phyloP scores from a whole-genome alignment of 2,888 invertebrate genomes.

The Lutraria lutraria region DNA sequence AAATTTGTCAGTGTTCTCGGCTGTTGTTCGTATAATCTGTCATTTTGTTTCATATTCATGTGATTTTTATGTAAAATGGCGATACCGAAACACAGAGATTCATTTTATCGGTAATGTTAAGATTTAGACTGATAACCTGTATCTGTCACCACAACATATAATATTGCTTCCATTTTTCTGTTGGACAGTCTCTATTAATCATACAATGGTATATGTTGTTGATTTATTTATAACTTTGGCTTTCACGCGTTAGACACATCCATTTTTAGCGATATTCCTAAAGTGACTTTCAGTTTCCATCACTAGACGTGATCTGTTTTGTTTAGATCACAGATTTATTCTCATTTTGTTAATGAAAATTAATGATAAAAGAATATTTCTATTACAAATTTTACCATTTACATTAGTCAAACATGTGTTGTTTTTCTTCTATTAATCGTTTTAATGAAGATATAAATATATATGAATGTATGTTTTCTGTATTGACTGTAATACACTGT shows the following conservation, averaged over 20 bases:
- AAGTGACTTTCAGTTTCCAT: neutral
- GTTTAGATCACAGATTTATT: neutral
- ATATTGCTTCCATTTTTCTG: slow-evolving; percentile 28
- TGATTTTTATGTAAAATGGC: slow-evolving; percentile 55
- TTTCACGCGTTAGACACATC: neutral
- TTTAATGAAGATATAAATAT: too few relatives aligned
- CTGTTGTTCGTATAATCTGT: slow-evolving; percentile 47
- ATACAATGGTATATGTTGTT: slow-evolving; percentile 1
- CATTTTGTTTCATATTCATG: slow-evolving; percentile 54
- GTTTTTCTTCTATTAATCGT: too few relatives aligned
- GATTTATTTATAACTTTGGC: slow-evolving; percentile 22
- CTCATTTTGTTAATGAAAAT: neutral
- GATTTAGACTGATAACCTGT: neutral
- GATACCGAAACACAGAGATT: slow-evolving; percentile 16
- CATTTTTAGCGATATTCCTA: neutral
- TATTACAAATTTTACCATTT: too few relatives aligned
- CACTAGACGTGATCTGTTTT: neutral
- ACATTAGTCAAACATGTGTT: too few relatives aligned
- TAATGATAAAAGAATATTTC: too few relatives aligned
- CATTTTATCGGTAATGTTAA: slow-evolving; percentile 39
- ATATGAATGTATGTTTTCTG: too few relatives aligned
- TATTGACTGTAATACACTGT: too few relatives aligned
- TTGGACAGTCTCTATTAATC: slow-evolving; percentile 34
- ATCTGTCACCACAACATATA: slow-evolving; percentile 24
- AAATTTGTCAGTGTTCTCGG: slow-evolving; percentile 45